Conservation (phyloP, 2,797 vertebrate species). For the Danionella dracula region DNA sequence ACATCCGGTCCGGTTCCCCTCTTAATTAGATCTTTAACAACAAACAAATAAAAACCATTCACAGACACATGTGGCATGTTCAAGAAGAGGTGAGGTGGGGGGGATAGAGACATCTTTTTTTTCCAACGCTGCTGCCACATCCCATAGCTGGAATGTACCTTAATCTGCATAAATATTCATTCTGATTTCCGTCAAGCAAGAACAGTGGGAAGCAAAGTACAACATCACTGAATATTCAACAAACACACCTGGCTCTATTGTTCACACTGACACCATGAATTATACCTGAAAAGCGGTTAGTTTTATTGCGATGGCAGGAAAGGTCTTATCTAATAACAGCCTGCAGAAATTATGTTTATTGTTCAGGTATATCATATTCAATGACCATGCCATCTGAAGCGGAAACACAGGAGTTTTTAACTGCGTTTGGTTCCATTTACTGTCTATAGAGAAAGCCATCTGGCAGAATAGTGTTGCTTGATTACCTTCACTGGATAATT, state of each 20-base stretch:
- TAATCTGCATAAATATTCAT: conserved; percentile 42
- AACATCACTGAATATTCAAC: conserved; percentile 42
- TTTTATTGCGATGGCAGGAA: conserved; percentile 41
- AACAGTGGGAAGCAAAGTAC: conserved; percentile 35
- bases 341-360: conserved; percentile 50
- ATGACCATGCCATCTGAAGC: conserved; percentile 49
- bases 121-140: conserved; percentile 12
- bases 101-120: conserved; percentile 26
- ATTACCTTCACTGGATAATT: conserved; percentile 52
- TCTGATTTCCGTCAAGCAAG: conserved; percentile 25
- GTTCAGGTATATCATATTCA: conserved; percentile 50
- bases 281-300: conserved; percentile 40
- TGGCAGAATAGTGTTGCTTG: conserved; percentile 51
- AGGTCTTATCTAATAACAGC: conserved; percentile 55
- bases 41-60: conserved; percentile 82
- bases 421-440: conserved; percentile 53
- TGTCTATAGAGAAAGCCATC: conserved; percentile 55
- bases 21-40: conserved; percentile 89
- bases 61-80: conserved; percentile 52
- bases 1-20: conserved; percentile 75
- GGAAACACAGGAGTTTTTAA: conserved; percentile 48
- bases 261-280: conserved; percentile 49
- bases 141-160: conserved; percentile 31
- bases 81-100: conserved; percentile 22
- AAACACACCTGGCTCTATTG: conserved; percentile 54